Percentiles rank a stretch among this genome's conserved stretches.
Conservation (phyloP, 2,797 vertebrate genomes). For the Tenualosa ilisha region DNA sequence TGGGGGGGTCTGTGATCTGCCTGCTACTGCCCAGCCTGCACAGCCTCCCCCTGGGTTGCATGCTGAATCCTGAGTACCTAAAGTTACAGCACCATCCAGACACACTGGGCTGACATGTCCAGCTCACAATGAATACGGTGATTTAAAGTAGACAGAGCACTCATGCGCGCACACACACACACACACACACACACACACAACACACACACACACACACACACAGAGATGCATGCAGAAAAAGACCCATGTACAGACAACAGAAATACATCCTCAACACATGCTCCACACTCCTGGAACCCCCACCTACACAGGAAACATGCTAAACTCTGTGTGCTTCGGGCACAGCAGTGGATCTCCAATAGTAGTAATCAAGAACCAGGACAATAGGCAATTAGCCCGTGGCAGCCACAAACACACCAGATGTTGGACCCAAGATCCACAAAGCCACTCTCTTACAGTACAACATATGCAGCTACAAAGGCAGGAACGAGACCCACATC, state of each 20-base stretch:
- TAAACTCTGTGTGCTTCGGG: no score
- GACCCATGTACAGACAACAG: neutral
- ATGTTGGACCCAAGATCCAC: no score
- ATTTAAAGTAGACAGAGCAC: neutral
- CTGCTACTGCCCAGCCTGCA: neutral
- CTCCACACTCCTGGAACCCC: neutral
- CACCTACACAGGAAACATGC: neutral
- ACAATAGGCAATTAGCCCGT: no score
- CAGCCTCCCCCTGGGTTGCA: slow-evolving; percentile 1
- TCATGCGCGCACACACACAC: neutral
- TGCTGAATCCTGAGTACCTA: neutral
- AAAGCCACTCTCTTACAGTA: no score
- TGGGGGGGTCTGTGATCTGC: neutral
- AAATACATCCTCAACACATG: neutral
- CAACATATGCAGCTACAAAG: no score
- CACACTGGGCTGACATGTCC: slow-evolving; percentile 4
- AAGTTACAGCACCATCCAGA: neutral
- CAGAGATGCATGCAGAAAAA: neutral
- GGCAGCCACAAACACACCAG: no score
- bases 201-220: neutral
- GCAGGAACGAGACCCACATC: no score
- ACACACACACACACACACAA: neutral
- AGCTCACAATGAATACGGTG: neutral
- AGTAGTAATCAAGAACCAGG: no score
- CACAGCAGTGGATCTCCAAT: neutral